Evolutionary conservation across 2,888 invertebrate species (phyloP), one percentile per base, ranked within the genome.

Genomic region (Tridacna gigas): DNA sequence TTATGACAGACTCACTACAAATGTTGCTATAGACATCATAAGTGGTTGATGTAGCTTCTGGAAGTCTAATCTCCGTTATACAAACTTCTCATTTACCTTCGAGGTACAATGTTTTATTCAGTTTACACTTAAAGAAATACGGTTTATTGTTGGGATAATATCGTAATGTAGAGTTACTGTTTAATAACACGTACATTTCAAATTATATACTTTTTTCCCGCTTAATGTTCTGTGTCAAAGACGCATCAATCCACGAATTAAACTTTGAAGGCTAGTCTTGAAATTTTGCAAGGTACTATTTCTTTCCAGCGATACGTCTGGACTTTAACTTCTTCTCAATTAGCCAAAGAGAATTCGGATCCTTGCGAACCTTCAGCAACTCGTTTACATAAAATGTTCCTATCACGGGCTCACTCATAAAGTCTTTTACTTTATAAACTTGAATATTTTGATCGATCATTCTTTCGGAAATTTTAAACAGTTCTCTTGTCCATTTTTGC

Each of bases 401-500:
- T 20, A 26, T 51, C 0, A 79, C 61, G 0, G 63, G 60, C 1
- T 79, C 79, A 18, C 61, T 26, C 5, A 26, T 9, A 18, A 63
- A 47, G 37, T 79, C 79, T 25, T 63, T 71, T 5, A 79, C 73
- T 25, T 63, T 45, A 48, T 79, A 79, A 7, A 73, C 3, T 20
- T 60, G 45, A 28, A 71, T 37, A 37, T 77, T 20, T 74, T 79
- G 51, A 13, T 15, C 71, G 1, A 80, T 7, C 66, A 51, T 78
- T 56, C 84, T 45, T n/a, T 76, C 22, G 0, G 51, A 51, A 26
- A 83, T 77, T 76, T 63, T 79, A 69, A 86, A 86, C 15, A 77
- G 45, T 74, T 86, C 86, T 15, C 25, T 61, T 13, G 86, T 86
- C 82, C 80, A 86, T 75, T 82, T 86, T 28, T 86, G 82, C 26